Evolutionary conservation across 2,113 vertebrate genomes (phyloP), one percentile per base, ranked within the genome.

Genomic region (Labeo catla): DNA sequence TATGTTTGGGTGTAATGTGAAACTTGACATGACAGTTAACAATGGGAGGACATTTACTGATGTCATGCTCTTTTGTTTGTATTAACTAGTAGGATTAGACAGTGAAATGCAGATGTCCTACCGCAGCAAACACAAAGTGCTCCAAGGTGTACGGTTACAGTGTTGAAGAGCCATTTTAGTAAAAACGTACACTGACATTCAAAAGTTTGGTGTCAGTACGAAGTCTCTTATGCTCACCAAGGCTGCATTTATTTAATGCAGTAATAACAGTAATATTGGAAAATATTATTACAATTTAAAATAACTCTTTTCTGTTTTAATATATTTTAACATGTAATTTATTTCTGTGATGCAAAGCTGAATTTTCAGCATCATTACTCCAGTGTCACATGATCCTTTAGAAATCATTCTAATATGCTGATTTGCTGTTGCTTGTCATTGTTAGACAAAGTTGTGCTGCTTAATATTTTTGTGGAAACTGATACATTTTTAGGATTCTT

Each of bases 1-100:
- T 72, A 45, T 70, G 47, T 83, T 70, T 70, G 81, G 81, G 81
- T 54, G 81, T 83, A 83, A 83, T 83, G 52, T 83, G 81, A 83
- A 83, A 39, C 81, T 19, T 70, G 10, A 54, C 81, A 70, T n/a
- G 66, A 73, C 34, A 23, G 82, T 21, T 57, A 84, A 59, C 68
- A 73, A 84, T 19, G 21, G 12, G 36, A 13, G 19, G 47, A 52
- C 12, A 45, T 84, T 73, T 73, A 45, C 50, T 73, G 66, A 74
- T 54, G 34, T 54, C 28, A 16, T 84, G 28, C 23, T 82, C 15
- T 57, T 74, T 84, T 84, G 50, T 84, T 45, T 73, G 43, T 1
- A 49, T 50, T 81, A 66, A 50, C 61, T 34, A 47, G 45, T 66
- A 7, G 77, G 57, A 45, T 66, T 65, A 81, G 79, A 28, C 59